These are phyloP conservation scores for Athene noctua DNA, from an alignment of 2,113 vertebrate genomes.

Conservation along the genomic window DNA sequence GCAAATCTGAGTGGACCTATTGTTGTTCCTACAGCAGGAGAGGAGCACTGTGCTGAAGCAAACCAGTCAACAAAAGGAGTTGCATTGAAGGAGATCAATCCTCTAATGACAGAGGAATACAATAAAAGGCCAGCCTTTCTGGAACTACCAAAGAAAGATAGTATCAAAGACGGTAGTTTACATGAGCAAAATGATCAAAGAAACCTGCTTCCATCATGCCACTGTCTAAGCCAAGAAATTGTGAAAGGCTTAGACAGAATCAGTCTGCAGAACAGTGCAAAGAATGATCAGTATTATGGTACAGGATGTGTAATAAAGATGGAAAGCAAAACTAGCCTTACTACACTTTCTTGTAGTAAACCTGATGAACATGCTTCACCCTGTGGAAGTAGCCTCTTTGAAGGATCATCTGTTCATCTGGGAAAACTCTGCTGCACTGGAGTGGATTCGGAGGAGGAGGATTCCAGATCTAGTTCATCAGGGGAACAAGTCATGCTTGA, in stretches of 20 bases:
- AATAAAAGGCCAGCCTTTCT: slow-evolving; percentile 63
- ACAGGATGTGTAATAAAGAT: slow-evolving; percentile 41
- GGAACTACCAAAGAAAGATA: slow-evolving; percentile 75
- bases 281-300: slow-evolving; percentile 35
- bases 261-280: slow-evolving; percentile 67
- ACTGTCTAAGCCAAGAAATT: slow-evolving; percentile 79
- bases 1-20: slow-evolving; percentile 76
- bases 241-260: slow-evolving; percentile 80
- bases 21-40: slow-evolving; percentile 87
- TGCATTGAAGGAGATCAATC: slow-evolving; percentile 43
- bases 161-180: slow-evolving; percentile 41
- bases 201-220: slow-evolving; percentile 31
- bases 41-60: slow-evolving; percentile 56
- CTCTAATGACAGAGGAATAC: slow-evolving; percentile 58
- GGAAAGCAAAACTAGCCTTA: slow-evolving; percentile 47
- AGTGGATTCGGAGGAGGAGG: slow-evolving; percentile 82
- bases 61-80: slow-evolving; percentile 38
- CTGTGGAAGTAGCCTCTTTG: slow-evolving; percentile 73
- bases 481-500: slow-evolving; percentile 78
- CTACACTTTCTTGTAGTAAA: slow-evolving; percentile 59
- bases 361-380: slow-evolving; percentile 65
- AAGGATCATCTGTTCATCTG: slow-evolving; percentile 74
- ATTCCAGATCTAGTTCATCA: slow-evolving; percentile 73
- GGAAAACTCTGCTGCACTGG: slow-evolving; percentile 80
- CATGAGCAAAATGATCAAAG: slow-evolving; percentile 58